Conservation (phyloP, 2,797 vertebrate species). For the Spinibarbus caldwelli region DNA sequence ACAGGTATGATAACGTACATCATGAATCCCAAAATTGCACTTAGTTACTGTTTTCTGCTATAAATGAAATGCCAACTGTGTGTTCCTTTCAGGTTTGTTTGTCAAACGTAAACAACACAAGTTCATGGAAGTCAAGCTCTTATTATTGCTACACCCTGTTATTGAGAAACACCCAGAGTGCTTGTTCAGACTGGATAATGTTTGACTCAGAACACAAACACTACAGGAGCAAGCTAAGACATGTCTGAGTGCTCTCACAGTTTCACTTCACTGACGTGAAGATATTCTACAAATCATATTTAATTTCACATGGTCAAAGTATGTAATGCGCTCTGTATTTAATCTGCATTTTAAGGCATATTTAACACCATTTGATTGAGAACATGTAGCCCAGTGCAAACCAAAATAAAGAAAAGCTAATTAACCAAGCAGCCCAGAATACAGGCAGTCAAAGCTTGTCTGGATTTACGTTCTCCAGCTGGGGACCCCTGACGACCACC, state of each 20-base stretch:
- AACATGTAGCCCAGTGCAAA: constrained; percentile 24
- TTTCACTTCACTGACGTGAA: neutral
- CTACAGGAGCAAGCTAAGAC: constrained; percentile 32
- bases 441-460: constrained; percentile 52
- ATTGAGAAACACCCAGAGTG: constrained; percentile 39
- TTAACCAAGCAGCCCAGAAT: constrained; percentile 40
- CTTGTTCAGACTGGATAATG: constrained; percentile 42
- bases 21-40: neutral
- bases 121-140: constrained; percentile 7
- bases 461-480: constrained; percentile 72
- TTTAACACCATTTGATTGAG: constrained; percentile 15
- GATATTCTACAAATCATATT: neutral
- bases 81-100: constrained; percentile 9
- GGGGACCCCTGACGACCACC: constrained; percentile 58
- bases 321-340: neutral
- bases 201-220: constrained; percentile 42
- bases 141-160: constrained; percentile 34
- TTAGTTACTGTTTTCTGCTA: constrained; percentile 11
- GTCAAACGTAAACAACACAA: constrained; percentile 7
- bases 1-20: neutral
- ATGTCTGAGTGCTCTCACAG: constrained; percentile 25
- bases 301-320: neutral
- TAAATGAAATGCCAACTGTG: neutral
- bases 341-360: neutral
- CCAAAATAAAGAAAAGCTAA: constrained; percentile 27